Evolutionary conservation across 2,797 vertebrate genomes (phyloP).

Genomic region (Pangasius macronema): DNA sequence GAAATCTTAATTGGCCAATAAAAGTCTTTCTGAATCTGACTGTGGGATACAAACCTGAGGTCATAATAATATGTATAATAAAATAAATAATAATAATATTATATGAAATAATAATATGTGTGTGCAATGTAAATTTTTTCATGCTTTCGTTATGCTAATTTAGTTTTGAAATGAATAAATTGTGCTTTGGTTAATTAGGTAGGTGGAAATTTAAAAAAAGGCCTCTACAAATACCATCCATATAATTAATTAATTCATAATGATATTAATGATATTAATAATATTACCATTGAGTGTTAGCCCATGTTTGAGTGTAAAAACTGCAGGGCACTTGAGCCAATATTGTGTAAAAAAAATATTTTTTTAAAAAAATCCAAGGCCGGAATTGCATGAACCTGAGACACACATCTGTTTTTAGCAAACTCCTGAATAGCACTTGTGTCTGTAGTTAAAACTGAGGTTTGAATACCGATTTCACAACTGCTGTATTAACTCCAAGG

Average conservation of each 20-base stretch:
- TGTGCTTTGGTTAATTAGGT: not conserved
- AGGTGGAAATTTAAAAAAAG: not conserved
- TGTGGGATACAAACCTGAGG: not conserved
- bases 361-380: not conserved
- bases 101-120: not conserved
- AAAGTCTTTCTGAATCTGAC: slow-evolving; percentile 4
- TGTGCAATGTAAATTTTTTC: not conserved
- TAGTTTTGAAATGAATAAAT: not conserved
- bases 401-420: not conserved
- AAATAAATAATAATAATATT: too few species aligned
- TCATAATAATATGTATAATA: too few species aligned
- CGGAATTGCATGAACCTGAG: not conserved
- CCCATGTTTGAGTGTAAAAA: not conserved
- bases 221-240: not conserved
- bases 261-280: not conserved
- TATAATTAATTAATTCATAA: not conserved
- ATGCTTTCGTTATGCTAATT: not conserved
- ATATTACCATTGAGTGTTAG: too few species aligned
- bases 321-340: not conserved
- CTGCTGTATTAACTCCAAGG: not conserved
- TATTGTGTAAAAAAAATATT: not conserved
- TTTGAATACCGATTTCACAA: not conserved
- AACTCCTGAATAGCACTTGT: not conserved
- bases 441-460: not conserved
- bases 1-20: not conserved